Conservation (phyloP, 2,888 invertebrate species). For the Steinernema scapterisci region DNA sequence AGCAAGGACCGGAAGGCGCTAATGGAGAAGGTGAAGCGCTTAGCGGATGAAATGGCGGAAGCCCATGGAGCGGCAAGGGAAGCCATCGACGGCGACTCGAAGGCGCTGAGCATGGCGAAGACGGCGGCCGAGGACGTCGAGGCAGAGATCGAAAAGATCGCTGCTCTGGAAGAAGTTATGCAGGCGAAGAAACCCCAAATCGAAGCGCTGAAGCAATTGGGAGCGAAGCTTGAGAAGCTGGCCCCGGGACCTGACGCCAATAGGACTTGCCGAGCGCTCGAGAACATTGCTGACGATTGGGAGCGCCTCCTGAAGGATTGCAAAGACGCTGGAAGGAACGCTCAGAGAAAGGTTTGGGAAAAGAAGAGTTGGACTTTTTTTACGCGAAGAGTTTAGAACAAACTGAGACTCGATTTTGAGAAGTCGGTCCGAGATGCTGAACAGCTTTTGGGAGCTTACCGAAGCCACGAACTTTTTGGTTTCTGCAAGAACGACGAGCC, state of each 20-base stretch:
- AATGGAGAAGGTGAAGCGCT: slow-evolving; percentile 47
- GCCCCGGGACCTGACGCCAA: slow-evolving; percentile 59
- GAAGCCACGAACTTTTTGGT: background rate
- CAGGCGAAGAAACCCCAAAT: slow-evolving; percentile 31
- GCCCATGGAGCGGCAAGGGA: slow-evolving; percentile 43
- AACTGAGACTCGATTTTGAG: slow-evolving; percentile 41
- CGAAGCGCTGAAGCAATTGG: slow-evolving; percentile 46
- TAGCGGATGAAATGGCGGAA: slow-evolving; percentile 47
- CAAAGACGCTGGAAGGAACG: slow-evolving; percentile 43
- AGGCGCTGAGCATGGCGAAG: slow-evolving; percentile 44
- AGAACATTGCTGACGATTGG: slow-evolving; percentile 51
- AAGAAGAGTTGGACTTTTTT: background rate
- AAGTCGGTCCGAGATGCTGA: slow-evolving; percentile 42
- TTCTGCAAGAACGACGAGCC: slow-evolving; percentile 43
- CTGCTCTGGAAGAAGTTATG: slow-evolving; percentile 10
- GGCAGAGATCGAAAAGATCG: background rate
- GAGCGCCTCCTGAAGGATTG: slow-evolving; percentile 52
- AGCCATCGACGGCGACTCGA: slow-evolving; percentile 47
- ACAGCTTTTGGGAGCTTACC: slow-evolving; percentile 36
- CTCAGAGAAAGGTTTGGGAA: slow-evolving; percentile 43
- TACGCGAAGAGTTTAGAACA: slow-evolving; percentile 34
- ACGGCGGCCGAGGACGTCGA: slow-evolving; percentile 41
- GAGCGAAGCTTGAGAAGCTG: slow-evolving; percentile 44
- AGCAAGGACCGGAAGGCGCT: slow-evolving; percentile 75
- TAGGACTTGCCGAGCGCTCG: slow-evolving; percentile 51